A percentile compares a stretch with the other conserved stretches of the same genome.
Evolutionary conservation across 2,113 vertebrate genomes (phyloP).

Genomic region (Zingel zingel): DNA sequence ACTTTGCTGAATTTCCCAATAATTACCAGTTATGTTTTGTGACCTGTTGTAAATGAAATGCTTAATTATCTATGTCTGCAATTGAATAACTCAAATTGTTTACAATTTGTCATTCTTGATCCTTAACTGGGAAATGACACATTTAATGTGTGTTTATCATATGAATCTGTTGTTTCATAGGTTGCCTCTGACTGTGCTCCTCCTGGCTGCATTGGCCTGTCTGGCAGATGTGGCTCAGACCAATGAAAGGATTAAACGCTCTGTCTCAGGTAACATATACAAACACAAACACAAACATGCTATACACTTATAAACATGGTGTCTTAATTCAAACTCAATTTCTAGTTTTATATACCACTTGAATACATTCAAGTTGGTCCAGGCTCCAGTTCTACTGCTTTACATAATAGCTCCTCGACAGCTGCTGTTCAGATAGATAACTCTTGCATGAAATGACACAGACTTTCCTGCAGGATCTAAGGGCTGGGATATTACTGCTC

Average conservation of each 20-base stretch:
- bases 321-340: neutral
- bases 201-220: slow-evolving; percentile 53
- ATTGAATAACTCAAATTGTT: neutral
- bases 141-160: neutral
- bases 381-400: slow-evolving; percentile 11
- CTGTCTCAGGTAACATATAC: slow-evolving; percentile 59
- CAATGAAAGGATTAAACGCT: slow-evolving; percentile 25
- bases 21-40: neutral
- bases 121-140: neutral
- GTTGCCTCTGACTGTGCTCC: slow-evolving; percentile 53
- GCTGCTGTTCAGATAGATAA: slow-evolving; percentile 37
- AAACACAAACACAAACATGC: slow-evolving; percentile 18
- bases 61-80: neutral
- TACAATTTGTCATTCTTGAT: neutral
- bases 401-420: neutral
- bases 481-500: neutral
- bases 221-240: slow-evolving; percentile 39
- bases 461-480: slow-evolving; percentile 7
- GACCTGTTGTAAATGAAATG: neutral
- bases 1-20: neutral
- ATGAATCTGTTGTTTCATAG: slow-evolving; percentile 54
- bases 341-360: neutral
- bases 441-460: slow-evolving; percentile 19
- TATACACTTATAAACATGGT: neutral
- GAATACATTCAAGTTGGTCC: neutral